Percentiles rank a stretch among this genome's conserved stretches.
These are phyloP conservation scores for Halocaridina rubra DNA, from an alignment of 2,888 invertebrate genomes.

Conservation along the genomic window DNA sequence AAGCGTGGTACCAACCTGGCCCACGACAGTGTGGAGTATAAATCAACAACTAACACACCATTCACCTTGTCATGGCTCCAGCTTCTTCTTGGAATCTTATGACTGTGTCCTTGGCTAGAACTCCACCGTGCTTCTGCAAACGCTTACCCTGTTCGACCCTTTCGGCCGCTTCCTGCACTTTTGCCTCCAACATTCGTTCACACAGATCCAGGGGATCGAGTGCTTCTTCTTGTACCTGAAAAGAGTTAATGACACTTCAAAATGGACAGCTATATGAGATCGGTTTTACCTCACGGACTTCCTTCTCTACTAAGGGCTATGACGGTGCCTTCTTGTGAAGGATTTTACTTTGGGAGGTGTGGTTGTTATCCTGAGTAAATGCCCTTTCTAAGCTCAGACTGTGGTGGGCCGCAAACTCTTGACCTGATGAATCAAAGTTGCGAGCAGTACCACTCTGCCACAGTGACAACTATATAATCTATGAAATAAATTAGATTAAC, in stretches of 20 bases:
- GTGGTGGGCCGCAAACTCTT: too few species aligned
- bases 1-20: too few species aligned
- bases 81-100: conserved; percentile 56
- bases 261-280: not conserved
- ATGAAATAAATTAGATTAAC: not conserved
- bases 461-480: not conserved
- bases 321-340: too few species aligned
- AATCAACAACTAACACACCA: too few species aligned
- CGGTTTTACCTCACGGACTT: too few species aligned
- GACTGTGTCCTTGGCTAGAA: conserved; percentile 50
- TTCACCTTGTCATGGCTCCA: conserved; percentile 50
- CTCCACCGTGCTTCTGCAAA: conserved; percentile 26
- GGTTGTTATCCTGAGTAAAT: too few species aligned
- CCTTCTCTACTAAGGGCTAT: too few species aligned
- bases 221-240: conserved; percentile 51
- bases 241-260: not conserved
- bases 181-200: conserved; percentile 10
- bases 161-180: conserved; percentile 13
- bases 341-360: too few species aligned
- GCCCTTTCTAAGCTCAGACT: too few species aligned
- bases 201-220: conserved; percentile 44
- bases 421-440: too few species aligned
- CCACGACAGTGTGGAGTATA: too few species aligned
- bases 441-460: too few species aligned
- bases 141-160: conserved; percentile 44